Conservation (phyloP, 2,797 vertebrate genomes). For the Falco concolor region DNA sequence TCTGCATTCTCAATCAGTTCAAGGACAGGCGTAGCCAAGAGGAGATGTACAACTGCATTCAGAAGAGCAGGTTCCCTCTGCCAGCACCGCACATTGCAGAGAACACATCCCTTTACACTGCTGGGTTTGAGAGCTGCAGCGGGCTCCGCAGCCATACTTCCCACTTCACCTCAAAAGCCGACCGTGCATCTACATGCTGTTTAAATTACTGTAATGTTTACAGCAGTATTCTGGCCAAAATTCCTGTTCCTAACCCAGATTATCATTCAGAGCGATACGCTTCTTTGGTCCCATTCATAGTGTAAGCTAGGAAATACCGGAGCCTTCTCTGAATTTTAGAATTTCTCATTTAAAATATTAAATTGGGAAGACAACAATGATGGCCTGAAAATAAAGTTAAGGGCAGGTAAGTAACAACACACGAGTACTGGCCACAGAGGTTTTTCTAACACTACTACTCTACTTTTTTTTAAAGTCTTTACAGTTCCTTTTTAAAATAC, state of each 20-base stretch:
- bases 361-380: background rate
- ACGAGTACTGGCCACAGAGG: accelerated
- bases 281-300: background rate
- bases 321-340: accelerated
- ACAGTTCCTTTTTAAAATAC: background rate
- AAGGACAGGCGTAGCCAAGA: background rate
- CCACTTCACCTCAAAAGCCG: background rate
- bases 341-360: background rate
- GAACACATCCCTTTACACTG: background rate
- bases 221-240: background rate
- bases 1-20: background rate
- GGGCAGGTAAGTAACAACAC: background rate
- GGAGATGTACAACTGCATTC: accelerated
- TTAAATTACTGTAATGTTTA: background rate
- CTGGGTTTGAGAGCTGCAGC: accelerated
- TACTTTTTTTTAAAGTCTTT: background rate
- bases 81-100: background rate
- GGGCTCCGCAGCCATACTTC: background rate
- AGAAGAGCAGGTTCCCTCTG: background rate
- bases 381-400: background rate
- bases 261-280: background rate
- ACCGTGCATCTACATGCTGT: accelerated
- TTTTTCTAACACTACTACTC: background rate
- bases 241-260: background rate
- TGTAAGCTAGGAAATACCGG: accelerated